Evolutionary conservation across 2,888 invertebrate genomes (phyloP).

Genomic region (Adelognathus sp.): DNA sequence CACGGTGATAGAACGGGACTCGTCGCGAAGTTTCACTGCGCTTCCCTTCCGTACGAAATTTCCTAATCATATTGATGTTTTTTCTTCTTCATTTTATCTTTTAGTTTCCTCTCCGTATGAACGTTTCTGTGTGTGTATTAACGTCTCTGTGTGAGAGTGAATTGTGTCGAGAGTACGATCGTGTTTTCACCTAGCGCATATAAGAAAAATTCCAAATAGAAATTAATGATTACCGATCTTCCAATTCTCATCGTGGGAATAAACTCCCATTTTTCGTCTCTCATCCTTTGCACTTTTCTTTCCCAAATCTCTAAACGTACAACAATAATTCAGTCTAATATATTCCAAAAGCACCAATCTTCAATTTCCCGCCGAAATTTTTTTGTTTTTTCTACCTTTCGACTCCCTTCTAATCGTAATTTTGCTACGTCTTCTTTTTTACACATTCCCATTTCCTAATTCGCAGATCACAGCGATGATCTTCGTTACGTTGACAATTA

Average conservation of each 20-base stretch:
- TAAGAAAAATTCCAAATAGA: conserved; percentile 73
- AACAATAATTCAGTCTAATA: conserved; percentile 80
- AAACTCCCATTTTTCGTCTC: conserved; percentile 54
- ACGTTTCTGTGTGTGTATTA: conserved; percentile 52
- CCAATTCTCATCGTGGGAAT: conserved; percentile 63
- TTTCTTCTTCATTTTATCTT: no score
- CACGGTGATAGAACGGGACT: conserved; percentile 35
- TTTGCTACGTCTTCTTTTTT: conserved; percentile 41
- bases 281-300: conserved; percentile 51
- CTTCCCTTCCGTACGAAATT: conserved; percentile 64
- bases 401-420: conserved; percentile 40
- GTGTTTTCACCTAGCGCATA: conserved; percentile 67
- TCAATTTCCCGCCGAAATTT: conserved; percentile 62
- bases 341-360: conserved; percentile 79
- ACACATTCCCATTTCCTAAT: conserved; percentile 21
- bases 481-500: conserved; percentile 36
- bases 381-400: conserved; percentile 23
- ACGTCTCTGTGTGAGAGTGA: conserved; percentile 50
- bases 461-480: background rate
- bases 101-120: conserved; percentile 50
- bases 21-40: conserved; percentile 55
- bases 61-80: conserved; percentile 52
- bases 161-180: conserved; percentile 43
- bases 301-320: conserved; percentile 70
- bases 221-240: conserved; percentile 69